phyloP scores from a whole-genome alignment of 2,113 vertebrate genomes.

The Mirounga angustirostris region DNA sequence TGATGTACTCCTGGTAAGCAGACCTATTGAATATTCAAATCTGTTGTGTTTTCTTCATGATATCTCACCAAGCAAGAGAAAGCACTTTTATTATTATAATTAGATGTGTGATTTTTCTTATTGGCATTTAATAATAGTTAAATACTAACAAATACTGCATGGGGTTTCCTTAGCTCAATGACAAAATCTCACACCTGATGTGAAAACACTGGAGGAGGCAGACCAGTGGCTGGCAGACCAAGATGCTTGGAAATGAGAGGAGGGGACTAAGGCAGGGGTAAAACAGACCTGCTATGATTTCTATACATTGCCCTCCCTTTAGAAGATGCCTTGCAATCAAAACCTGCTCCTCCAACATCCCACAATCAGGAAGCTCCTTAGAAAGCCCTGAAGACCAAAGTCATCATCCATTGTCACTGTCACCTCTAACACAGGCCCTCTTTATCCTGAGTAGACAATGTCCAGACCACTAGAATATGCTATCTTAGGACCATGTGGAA shows the following conservation, averaged over 20 bases:
- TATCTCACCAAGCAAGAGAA: neutral
- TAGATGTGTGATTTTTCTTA: neutral
- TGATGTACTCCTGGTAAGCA: neutral
- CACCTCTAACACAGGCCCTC: neutral
- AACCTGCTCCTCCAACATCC: neutral
- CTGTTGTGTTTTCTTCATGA: neutral
- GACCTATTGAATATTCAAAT: neutral
- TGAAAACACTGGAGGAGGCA: neutral
- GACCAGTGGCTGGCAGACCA: too few relatives aligned
- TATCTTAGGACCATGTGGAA: neutral
- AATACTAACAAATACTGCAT: neutral
- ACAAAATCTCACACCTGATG: neutral
- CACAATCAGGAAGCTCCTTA: neutral
- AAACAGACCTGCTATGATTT: neutral
- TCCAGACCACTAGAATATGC: neutral
- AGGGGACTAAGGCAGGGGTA: neutral
- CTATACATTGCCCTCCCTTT: neutral
- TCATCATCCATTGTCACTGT: neutral
- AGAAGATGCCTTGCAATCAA: neutral
- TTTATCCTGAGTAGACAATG: neutral
- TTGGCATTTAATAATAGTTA: neutral
- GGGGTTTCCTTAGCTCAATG: neutral
- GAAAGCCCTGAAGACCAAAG: neutral
- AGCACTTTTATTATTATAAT: neutral
- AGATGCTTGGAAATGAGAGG: neutral